Base-by-base conservation (phyloP, 2,797 vertebrate genomes). In the Bradypodion ventrale region DNA sequence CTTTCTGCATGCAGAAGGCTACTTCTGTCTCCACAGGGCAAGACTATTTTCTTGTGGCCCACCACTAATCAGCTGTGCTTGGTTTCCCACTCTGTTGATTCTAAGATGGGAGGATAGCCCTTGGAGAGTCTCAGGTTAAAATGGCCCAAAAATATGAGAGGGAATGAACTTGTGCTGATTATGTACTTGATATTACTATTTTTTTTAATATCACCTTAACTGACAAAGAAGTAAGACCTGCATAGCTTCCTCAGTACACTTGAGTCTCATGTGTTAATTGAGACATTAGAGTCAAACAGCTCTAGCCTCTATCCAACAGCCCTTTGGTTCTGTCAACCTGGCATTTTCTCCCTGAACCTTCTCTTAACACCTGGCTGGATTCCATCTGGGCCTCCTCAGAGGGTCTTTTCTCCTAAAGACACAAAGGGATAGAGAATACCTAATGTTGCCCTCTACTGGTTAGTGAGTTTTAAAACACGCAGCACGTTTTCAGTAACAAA, bases 381-480 rank as follows among this genome's bases (percentile, higher is more conserved):
- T 56, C 74, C 46, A 70, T 63, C 32, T 76, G 73, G 74, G 19
- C 27, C 37, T 68, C 29, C 62, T 56, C 32, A 40, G 19, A 68
- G n/a, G 37, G 49, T 74, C 32, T 56, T 40, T 63, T 59, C 29
- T 52, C n/a, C 42, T 52, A 52, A 27, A 65, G 25, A 13, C 10
- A 60, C 49, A 72, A 79, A 27, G 60, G 35, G 9, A 42, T 81
- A 63, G 27, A 80, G 37, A 46, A 76, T 62, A 25, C 74, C 44
- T 21, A 69, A 68, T 19, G 62, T n/a, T 77, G 84, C 84, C 74
- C 84, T 85, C 84, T 82, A 73, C 65, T 85, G 84, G 42, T 25
- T 82, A 62, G 19, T 70, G 8, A 37, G 25, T 56, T 85, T 65
- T 49, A 76, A 5, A 62, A 76, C 63, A 42, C 6, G n/a, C 5